A percentile compares a stretch with the other conserved stretches of the same genome.
These are phyloP conservation scores for Patagioenas fasciata DNA, from an alignment of 2,113 vertebrate genomes.

Conservation along the genomic window DNA sequence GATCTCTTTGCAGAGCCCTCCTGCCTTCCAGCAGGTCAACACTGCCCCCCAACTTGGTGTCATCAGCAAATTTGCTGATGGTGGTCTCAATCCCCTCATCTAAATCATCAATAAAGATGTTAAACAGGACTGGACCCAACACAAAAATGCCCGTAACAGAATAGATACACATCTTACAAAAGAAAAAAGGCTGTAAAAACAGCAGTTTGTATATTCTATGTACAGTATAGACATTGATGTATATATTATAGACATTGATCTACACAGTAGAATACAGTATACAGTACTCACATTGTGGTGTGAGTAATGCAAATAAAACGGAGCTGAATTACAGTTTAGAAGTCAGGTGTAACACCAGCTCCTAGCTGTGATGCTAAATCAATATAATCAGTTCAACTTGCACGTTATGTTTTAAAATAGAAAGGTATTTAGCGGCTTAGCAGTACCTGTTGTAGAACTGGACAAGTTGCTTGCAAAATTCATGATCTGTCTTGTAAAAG, in stretches of 20 bases:
- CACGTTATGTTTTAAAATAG: background rate
- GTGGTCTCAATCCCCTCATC: too few species aligned
- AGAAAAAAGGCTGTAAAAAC: background rate
- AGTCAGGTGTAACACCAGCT: background rate
- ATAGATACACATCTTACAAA: background rate
- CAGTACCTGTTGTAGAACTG: background rate
- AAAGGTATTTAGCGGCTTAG: background rate
- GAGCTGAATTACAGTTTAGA: background rate
- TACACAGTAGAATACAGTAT: background rate
- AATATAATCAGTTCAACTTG: background rate
- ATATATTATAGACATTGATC: background rate
- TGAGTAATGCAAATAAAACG: background rate
- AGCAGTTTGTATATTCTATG: background rate
- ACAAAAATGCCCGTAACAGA: background rate
- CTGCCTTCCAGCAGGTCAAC: too few species aligned
- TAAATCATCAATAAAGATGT: too few species aligned
- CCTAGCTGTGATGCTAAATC: background rate
- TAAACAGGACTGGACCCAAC: too few species aligned
- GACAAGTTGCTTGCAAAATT: background rate
- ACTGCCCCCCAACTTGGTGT: too few species aligned
- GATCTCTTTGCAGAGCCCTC: too few species aligned
- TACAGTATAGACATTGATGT: background rate
- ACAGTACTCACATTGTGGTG: background rate
- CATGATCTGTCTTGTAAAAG: background rate
- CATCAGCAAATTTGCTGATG: too few species aligned